These are phyloP conservation scores for Zosterops japonicus DNA, from an alignment of 2,113 vertebrate species.

Conservation along the genomic window DNA sequence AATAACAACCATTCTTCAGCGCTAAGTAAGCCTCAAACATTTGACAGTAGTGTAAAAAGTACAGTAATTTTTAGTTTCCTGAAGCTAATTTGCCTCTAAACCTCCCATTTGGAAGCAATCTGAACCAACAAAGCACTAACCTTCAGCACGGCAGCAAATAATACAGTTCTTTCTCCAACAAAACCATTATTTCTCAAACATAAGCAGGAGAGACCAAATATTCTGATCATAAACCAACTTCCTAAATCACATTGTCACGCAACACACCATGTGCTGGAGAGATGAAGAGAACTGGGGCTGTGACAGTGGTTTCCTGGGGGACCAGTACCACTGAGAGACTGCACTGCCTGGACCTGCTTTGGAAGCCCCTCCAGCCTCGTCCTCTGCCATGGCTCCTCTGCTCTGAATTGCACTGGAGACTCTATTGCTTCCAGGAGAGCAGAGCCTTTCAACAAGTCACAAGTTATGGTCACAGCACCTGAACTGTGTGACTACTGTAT, in stretches of 20 bases:
- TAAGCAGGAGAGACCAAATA: neutral
- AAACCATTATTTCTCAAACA: neutral
- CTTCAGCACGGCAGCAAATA: neutral
- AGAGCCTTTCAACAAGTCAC: no score
- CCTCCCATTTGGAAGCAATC: neutral
- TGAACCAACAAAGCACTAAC: neutral
- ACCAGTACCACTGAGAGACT: accelerated
- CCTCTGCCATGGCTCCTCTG: neutral
- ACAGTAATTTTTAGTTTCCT: neutral
- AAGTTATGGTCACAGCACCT: accelerated
- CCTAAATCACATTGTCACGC: neutral
- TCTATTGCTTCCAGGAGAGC: neutral
- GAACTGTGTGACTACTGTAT: accelerated
- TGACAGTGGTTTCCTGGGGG: neutral
- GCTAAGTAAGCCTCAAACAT: neutral
- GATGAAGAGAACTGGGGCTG: neutral
- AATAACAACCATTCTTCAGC: neutral
- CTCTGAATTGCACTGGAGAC: neutral
- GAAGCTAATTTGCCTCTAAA: neutral
- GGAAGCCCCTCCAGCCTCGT: neutral
- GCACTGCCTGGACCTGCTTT: accelerated
- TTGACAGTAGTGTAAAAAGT: neutral
- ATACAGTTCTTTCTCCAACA: neutral
- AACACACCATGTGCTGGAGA: neutral
- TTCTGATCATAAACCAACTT: neutral